Percentiles rank a stretch among this genome's conserved stretches.
Conservation (phyloP, 2,888 invertebrate genomes). For the Aphidius colemani region DNA sequence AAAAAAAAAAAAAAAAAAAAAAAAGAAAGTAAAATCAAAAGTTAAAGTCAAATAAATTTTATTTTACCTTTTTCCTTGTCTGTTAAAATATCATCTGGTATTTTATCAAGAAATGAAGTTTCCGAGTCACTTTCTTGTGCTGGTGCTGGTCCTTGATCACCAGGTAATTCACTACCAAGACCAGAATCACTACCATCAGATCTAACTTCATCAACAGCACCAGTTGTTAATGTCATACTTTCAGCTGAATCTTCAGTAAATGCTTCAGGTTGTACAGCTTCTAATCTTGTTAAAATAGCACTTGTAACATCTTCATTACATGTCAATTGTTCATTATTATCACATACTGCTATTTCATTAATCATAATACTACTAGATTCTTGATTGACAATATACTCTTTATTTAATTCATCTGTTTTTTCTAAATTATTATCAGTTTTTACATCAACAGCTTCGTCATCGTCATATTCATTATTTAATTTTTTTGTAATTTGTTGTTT, state of each 20-base stretch:
- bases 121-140: slow-evolving; percentile 62
- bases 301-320: slow-evolving; percentile 40
- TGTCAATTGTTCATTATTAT: slow-evolving; percentile 40
- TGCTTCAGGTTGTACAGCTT: slow-evolving; percentile 50
- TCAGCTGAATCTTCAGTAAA: slow-evolving; percentile 58
- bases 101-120: slow-evolving; percentile 62
- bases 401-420: slow-evolving; percentile 16
- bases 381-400: slow-evolving; percentile 43
- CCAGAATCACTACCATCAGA: slow-evolving; percentile 87
- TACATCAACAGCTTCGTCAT: slow-evolving; percentile 20
- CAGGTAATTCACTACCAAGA: slow-evolving; percentile 75
- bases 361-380: slow-evolving; percentile 33
- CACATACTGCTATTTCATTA: slow-evolving; percentile 37
- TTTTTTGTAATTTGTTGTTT: slow-evolving; percentile 24
- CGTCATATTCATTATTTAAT: slow-evolving; percentile 18
- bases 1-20: not conserved
- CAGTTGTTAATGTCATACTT: slow-evolving; percentile 49
- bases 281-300: slow-evolving; percentile 48
- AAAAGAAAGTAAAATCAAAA: not conserved
- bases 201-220: slow-evolving; percentile 60
- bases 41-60: not conserved
- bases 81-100: slow-evolving; percentile 57
- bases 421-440: not conserved
- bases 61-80: slow-evolving; percentile 54
- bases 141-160: slow-evolving; percentile 62